Percentiles rank a stretch among this genome's conserved stretches.
Conservation (phyloP, 2,113 vertebrate species). For the Otis tarda region DNA sequence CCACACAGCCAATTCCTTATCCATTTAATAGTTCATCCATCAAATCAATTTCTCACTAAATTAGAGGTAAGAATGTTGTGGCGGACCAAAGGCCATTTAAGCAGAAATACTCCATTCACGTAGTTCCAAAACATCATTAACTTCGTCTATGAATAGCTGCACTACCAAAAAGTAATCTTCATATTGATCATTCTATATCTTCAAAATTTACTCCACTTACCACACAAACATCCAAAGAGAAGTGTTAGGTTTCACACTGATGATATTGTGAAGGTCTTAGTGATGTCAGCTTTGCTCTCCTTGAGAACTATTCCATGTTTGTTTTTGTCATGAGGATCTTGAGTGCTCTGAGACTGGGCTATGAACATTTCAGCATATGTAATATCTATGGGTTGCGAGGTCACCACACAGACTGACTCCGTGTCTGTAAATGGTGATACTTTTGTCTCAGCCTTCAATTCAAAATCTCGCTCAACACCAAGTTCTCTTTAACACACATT, state of each 20-base stretch:
- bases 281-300: not conserved
- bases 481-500: not conserved
- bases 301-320: not conserved
- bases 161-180: not conserved
- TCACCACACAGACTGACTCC: not conserved
- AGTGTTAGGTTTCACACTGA: not conserved
- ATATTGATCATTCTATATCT: not conserved
- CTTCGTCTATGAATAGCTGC: not conserved
- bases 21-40: not conserved
- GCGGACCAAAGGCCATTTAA: not conserved
- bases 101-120: not conserved
- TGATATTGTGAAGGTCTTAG: not conserved
- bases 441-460: not conserved
- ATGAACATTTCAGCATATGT: not conserved
- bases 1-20: not conserved
- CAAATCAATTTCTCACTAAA: not conserved
- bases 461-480: not conserved
- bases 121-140: not conserved
- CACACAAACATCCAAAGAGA: not conserved
- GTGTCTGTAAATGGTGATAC: not conserved
- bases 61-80: not conserved
- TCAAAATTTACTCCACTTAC: not conserved
- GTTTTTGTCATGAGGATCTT: not conserved
- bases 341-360: not conserved
- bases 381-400: not conserved